Evolutionary conservation across 2,888 invertebrate genomes (phyloP).

Genomic region (Mesochorus sp.): DNA sequence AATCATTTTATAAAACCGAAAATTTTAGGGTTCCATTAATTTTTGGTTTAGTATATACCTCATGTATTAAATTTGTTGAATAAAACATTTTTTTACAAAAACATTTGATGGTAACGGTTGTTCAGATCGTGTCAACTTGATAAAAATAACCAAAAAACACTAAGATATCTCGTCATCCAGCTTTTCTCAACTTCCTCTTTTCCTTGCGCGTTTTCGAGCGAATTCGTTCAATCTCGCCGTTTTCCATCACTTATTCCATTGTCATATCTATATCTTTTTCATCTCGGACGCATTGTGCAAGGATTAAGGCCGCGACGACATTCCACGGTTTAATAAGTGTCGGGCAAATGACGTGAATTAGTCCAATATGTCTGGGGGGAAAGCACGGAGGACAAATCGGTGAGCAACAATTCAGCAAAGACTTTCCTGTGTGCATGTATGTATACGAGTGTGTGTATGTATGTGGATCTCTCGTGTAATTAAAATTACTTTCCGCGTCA

Average conservation of each 20-base stretch:
- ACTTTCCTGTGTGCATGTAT: slow-evolving; percentile 38
- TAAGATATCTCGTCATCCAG: too few species aligned
- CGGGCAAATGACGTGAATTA: slow-evolving; percentile 78
- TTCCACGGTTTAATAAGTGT: slow-evolving; percentile 79
- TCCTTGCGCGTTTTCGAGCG: not conserved
- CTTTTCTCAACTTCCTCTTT: too few species aligned
- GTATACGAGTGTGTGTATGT: not conserved
- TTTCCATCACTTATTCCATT: not conserved
- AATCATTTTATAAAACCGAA: too few species aligned
- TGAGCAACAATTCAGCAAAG: slow-evolving; percentile 75
- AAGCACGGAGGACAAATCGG: slow-evolving; percentile 59
- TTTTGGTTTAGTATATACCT: too few species aligned
- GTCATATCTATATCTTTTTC: not conserved
- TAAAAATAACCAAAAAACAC: not conserved
- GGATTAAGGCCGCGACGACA: slow-evolving; percentile 74
- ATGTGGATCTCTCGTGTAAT: slow-evolving; percentile 73
- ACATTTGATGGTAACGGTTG: too few species aligned
- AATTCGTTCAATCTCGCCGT: too few species aligned
- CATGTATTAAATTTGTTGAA: too few species aligned
- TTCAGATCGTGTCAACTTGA: too few species aligned
- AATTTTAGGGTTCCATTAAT: too few species aligned
- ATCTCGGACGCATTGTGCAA: slow-evolving; percentile 53
- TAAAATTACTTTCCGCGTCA: slow-evolving; percentile 78
- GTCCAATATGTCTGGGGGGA: slow-evolving; percentile 76
- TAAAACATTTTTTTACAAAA: too few species aligned